These are phyloP conservation scores for Meiosimyza platycephala DNA, from an alignment of 2,888 invertebrate species.

Conservation along the genomic window DNA sequence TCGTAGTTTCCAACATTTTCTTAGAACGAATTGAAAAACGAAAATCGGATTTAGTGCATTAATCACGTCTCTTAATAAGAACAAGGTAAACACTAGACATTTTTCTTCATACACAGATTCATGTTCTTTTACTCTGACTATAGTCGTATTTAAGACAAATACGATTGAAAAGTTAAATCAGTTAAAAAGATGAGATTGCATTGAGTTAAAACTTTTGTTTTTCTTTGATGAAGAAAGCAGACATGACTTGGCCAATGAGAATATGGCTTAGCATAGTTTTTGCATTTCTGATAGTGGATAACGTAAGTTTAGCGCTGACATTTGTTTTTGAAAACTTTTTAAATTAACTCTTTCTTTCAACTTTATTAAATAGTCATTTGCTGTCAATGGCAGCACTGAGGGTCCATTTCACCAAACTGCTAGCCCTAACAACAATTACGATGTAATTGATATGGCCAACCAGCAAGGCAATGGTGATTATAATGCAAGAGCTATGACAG, in stretches of 20 bases:
- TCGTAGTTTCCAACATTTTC: neutral
- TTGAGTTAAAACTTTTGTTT: conserved; percentile 32
- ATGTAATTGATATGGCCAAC: neutral
- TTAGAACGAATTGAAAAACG: neutral
- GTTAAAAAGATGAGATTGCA: conserved; percentile 43
- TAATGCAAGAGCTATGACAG: conserved; percentile 37
- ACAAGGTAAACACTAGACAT: neutral
- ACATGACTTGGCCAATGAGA: conserved; percentile 29
- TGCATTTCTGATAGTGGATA: conserved; percentile 36
- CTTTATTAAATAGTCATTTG: conserved; percentile 11
- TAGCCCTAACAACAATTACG: neutral
- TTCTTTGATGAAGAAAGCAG: conserved; percentile 30
- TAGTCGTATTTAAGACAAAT: conserved; percentile 45
- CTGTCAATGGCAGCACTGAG: conserved; percentile 24
- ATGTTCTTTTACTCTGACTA: neutral
- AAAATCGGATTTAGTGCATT: conserved; percentile 1
- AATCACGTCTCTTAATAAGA: conserved; percentile 15
- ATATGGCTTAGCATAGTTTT: conserved; percentile 35
- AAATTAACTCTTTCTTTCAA: neutral
- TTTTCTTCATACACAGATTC: neutral
- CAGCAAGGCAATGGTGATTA: neutral
- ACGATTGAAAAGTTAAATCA: conserved; percentile 34
- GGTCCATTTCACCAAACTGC: neutral
- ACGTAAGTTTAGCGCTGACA: conserved; percentile 32
- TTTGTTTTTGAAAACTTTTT: neutral